Percentiles rank a stretch among this genome's conserved stretches.
phyloP scores from a whole-genome alignment of 2,113 vertebrate species.

The Regulus satrapa region DNA sequence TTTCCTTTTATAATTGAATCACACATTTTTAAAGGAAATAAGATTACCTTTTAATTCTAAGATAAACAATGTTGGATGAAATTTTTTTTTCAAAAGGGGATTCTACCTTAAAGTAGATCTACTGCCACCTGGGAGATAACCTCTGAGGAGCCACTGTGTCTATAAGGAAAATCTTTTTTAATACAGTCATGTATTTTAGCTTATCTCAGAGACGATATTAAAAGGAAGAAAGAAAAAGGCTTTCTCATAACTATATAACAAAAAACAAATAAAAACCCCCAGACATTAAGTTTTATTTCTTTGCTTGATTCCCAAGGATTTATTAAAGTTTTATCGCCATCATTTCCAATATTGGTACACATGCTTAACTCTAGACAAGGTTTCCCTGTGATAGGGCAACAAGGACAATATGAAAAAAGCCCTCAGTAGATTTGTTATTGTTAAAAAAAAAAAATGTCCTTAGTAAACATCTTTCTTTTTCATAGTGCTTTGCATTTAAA shows the following conservation, averaged over 20 bases:
- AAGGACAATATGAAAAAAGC: neutral
- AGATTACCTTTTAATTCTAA: neutral
- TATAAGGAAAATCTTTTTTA: neutral
- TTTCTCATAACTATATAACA: neutral
- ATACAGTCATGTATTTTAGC: neutral
- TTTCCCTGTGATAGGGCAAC: neutral
- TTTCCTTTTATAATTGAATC: neutral
- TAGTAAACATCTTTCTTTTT: neutral
- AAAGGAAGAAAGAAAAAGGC: neutral
- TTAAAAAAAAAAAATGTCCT: neutral
- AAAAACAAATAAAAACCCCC: neutral
- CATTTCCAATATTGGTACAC: neutral
- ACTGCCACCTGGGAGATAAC: neutral
- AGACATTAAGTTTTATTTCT: neutral
- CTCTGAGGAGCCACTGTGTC: neutral
- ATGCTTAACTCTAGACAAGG: neutral
- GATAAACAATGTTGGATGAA: neutral
- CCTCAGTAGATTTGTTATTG: neutral
- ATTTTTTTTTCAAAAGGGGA: neutral
- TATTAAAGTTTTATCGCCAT: neutral
- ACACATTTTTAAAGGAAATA: neutral
- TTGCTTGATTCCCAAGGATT: neutral
- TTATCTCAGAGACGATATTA: neutral
- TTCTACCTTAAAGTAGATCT: neutral
- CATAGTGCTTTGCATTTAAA: neutral